Evolutionary conservation across 2,113 vertebrate species (phyloP).

Genomic region (Mionectes macconnelli): DNA sequence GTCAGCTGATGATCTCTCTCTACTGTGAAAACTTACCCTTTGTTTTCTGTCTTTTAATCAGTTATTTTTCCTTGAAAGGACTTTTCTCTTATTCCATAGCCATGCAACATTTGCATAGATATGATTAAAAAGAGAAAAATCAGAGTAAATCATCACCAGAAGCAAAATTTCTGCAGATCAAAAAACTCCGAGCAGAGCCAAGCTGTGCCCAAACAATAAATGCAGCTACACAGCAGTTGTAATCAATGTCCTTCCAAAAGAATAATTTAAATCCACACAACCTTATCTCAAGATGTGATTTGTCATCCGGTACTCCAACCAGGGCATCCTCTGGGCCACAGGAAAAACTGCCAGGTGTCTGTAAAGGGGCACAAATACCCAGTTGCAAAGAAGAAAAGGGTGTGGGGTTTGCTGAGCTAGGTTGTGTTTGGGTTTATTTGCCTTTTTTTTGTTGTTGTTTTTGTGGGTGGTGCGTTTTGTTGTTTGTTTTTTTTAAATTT

Average conservation of each 20-base stretch:
- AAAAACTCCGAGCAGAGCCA: not conserved
- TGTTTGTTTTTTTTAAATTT: not conserved
- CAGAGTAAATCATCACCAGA: not conserved
- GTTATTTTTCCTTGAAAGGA: not conserved
- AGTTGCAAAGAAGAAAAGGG: not conserved
- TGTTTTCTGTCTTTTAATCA: not conserved
- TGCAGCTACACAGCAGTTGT: not conserved
- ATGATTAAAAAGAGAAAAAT: constrained; percentile 7
- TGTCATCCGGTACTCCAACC: not conserved
- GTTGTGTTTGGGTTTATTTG: not conserved
- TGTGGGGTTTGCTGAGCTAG: not conserved
- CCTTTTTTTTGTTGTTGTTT: not conserved
- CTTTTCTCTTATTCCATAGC: not conserved
- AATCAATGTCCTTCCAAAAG: not conserved
- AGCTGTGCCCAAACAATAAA: not conserved
- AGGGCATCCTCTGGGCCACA: not conserved
- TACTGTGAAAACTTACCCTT: not conserved
- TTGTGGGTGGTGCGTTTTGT: too few relatives aligned
- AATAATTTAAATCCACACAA: not conserved
- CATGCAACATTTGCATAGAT: not conserved
- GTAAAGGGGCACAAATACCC: not conserved
- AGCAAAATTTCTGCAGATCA: not conserved
- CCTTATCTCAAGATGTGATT: not conserved
- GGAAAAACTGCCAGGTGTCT: not conserved
- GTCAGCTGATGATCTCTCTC: not conserved